Percentiles rank a stretch among this genome's conserved stretches.
phyloP scores from a whole-genome alignment of 2,113 vertebrate genomes.

The Turdus rufiventris region DNA sequence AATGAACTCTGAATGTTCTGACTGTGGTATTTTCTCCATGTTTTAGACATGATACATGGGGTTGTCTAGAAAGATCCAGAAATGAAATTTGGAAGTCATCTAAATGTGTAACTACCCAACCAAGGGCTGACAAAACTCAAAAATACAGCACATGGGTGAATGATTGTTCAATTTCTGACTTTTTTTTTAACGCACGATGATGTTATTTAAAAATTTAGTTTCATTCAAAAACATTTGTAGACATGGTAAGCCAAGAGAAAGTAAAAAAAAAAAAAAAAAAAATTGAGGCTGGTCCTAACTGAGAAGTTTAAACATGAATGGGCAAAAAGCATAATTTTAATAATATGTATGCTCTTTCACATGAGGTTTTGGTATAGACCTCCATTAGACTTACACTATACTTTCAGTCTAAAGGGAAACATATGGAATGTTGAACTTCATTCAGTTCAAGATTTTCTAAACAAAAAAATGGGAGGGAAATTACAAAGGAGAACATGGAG shows the following conservation, averaged over 20 bases:
- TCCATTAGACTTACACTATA: background rate
- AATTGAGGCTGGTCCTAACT: fast-evolving
- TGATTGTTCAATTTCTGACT: background rate
- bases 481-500: background rate
- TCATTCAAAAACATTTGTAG: background rate
- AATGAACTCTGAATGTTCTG: background rate
- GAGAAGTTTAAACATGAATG: background rate
- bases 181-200: background rate
- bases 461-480: background rate
- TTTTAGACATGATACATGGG: background rate
- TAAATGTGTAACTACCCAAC: background rate
- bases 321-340: background rate
- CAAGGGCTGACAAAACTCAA: background rate
- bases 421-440: background rate
- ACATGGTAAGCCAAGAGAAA: background rate
- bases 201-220: background rate
- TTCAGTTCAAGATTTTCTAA: background rate
- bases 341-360: background rate
- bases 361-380: background rate
- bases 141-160: background rate
- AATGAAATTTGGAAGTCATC: background rate
- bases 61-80: background rate
- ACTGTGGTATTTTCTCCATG: background rate
- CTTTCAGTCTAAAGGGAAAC: background rate
- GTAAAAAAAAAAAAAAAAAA: background rate